These are phyloP conservation scores for Anser brachyrhynchus DNA, from an alignment of 2,113 vertebrate species.

Conservation along the genomic window DNA sequence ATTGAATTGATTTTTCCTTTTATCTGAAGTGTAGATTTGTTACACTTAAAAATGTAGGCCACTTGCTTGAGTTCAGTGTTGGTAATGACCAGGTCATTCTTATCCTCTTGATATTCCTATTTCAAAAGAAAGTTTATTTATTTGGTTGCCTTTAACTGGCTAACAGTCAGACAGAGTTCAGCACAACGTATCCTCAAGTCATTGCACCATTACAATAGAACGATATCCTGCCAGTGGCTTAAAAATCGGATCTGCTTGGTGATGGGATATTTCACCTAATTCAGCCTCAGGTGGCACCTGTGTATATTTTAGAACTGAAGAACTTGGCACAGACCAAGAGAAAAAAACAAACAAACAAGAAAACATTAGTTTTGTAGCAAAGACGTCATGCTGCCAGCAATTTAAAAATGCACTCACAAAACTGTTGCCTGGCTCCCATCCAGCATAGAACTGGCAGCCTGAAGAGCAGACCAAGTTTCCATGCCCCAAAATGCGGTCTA, in stretches of 20 bases:
- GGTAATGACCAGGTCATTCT: conserved; percentile 87
- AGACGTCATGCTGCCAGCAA: not conserved
- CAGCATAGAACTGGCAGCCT: not conserved
- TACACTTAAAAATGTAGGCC: conserved; percentile 92
- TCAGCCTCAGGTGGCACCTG: not conserved
- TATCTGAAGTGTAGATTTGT: conserved; percentile 89
- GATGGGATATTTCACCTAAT: not conserved
- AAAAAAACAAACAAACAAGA: not conserved
- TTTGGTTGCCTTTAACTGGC: conserved; percentile 6
- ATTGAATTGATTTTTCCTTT: conserved; percentile 99
- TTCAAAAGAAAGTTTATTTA: conserved; percentile 60
- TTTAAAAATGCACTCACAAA: not conserved
- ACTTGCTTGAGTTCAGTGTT: conserved; percentile 96
- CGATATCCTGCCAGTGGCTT: conserved; percentile 30
- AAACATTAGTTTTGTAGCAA: not conserved
- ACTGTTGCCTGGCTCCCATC: not conserved
- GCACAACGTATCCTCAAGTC: not conserved
- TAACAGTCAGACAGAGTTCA: conserved; percentile 33
- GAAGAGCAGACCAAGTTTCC: not conserved
- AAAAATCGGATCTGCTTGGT: not conserved
- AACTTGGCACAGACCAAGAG: not conserved
- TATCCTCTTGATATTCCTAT: conserved; percentile 94
- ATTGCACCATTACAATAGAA: conserved; percentile 19
- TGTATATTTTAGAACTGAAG: not conserved
- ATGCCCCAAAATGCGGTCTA: not conserved